Percentiles rank a stretch among this genome's conserved stretches.
These are phyloP conservation scores for Chalcosyrphus nemorum DNA, from an alignment of 2,888 invertebrate species.

Conservation along the genomic window DNA sequence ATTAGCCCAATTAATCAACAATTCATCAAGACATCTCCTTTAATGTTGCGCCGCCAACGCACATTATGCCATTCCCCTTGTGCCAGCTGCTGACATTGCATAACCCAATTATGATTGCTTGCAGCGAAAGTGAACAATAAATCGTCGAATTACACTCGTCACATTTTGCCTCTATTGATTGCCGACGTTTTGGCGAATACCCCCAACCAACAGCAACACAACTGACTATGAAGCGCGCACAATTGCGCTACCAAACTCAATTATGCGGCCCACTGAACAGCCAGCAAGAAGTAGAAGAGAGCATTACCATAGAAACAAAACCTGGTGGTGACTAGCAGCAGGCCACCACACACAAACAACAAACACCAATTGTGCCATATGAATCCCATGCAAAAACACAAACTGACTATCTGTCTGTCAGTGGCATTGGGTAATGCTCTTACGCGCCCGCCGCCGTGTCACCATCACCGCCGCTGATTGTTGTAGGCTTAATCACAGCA, in stretches of 20 bases:
- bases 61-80: background rate
- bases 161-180: constrained; percentile 17
- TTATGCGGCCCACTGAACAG: constrained; percentile 48
- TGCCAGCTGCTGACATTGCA: constrained; percentile 9
- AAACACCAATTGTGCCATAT: background rate
- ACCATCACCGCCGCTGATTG: constrained; percentile 3
- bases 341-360: background rate
- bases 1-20: constrained; percentile 31
- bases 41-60: background rate
- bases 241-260: constrained; percentile 33
- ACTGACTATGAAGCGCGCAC: constrained; percentile 2
- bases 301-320: constrained; percentile 10
- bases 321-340: background rate
- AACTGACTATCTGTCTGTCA: background rate
- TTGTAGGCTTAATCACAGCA: constrained; percentile 39
- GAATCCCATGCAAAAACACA: constrained; percentile 18
- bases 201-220: no score
- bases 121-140: constrained; percentile 45
- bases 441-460: background rate
- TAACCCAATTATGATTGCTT: constrained; percentile 34
- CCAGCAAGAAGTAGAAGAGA: background rate
- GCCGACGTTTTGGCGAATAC: constrained; percentile 19
- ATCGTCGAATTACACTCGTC: constrained; percentile 19
- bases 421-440: constrained; percentile 38
- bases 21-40: background rate